phyloP scores from a whole-genome alignment of 1,140 invertebrate genomes.

The Drosophila arizonae region DNA sequence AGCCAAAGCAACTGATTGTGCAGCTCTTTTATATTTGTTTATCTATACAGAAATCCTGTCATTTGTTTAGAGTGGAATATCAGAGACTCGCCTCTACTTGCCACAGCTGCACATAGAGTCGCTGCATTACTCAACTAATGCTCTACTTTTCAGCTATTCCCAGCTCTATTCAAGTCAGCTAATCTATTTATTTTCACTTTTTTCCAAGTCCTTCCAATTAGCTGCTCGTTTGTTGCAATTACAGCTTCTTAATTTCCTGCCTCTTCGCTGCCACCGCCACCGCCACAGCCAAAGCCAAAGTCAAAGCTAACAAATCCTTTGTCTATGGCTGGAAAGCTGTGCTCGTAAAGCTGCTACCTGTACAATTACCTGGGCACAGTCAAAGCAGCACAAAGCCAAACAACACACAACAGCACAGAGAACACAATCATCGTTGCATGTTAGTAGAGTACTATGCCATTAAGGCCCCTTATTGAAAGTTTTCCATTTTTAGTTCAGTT shows the following conservation, averaged over 20 bases:
- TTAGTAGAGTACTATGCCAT: slow-evolving; percentile 71
- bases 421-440: slow-evolving; percentile 47
- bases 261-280: slow-evolving; percentile 5
- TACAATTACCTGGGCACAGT: slow-evolving; percentile 29
- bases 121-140: no score
- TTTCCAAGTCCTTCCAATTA: slow-evolving; percentile 69
- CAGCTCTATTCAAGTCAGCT: slow-evolving; percentile 41
- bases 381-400: slow-evolving; percentile 45
- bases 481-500: slow-evolving; percentile 54
- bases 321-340: slow-evolving; percentile 55
- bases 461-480: slow-evolving; percentile 64
- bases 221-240: slow-evolving; percentile 52
- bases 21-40: no score
- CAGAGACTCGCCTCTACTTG: no score
- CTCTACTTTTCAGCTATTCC: slow-evolving; percentile 1
- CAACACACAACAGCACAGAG: slow-evolving; percentile 26
- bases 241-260: slow-evolving; percentile 36
- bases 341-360: slow-evolving; percentile 24
- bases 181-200: slow-evolving; percentile 54
- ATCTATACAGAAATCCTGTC: no score
- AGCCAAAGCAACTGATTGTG: no score
- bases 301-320: slow-evolving; percentile 62
- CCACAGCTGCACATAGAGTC: no score
- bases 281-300: neutral
- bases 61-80: no score